Evolutionary conservation across 2,797 vertebrate species (phyloP), one percentile per base, ranked within the genome.

Genomic region (Lepus oiostolus): DNA sequence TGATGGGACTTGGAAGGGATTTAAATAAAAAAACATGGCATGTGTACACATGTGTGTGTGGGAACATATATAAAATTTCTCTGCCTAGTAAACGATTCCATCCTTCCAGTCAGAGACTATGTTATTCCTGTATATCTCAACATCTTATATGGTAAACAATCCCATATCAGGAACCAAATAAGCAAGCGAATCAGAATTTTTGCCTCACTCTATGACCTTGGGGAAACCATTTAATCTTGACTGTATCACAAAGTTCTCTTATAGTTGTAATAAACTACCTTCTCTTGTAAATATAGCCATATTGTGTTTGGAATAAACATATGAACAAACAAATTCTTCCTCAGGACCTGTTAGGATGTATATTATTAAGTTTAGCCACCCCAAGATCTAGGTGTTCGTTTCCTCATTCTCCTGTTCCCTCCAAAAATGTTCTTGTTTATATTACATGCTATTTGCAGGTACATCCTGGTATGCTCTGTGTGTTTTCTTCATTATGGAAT

Each of bases 161-260:
- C 4, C 22, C 9, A 85, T 54, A 30, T 21, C 75, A 90, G n/a
- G 9, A 76, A 38, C 11, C 32, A 81, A 89, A 74, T 80, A 68
- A 80, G 58, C 38, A 75, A 75, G n/a, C 35, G 52, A 89, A 72
- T 58, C 58, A 35, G 42, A 72, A 28, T 58, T 67, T 88, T 84
- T 67, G 47, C 8, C 38, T 84, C 71, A 24, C 30, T 88, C 7
- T 52, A 7, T 62, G 75, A 81, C 13, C 17, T 90, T 68, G 62
- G 28, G 22, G 21, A 90, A 86, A 76, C 21, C 13, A 30, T 82
- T 95, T 75, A 62, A 86, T 75, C n/a, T 82, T 26, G 28, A 86
- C 63, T 85, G 35, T 1, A 8, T 68, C 26, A n/a, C 65, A 80
- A 67, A 85, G 17, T 60, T 92, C 67, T 67, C 8, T 74, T 79